Evolutionary conservation across 2,797 vertebrate species (phyloP), one percentile per base, ranked within the genome.

Genomic region (Halcyon badia): DNA sequence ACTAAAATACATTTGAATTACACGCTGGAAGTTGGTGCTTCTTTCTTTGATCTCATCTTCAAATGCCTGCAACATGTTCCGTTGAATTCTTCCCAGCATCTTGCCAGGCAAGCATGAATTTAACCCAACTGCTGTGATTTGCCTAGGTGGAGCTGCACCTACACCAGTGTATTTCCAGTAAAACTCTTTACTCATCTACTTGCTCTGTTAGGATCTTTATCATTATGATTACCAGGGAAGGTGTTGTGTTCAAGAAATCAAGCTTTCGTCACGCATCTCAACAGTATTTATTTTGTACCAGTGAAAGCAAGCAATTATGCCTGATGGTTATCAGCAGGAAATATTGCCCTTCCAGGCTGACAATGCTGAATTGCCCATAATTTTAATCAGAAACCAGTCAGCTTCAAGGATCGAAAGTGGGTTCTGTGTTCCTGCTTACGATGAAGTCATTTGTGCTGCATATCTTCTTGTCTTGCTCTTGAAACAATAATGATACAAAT

Each of bases 371-470:
- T 95, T 96, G 66, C 56, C 86, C 75, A 11, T 90, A 90, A 97
- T 98, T 97, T 92, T 86, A 33, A 92, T 83, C 80, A 94, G 85
- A 95, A 92, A 70, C 20, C 19, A 56, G 71, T 54, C 13, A 48
- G 35, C 92, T 94, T 82, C 65, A 73, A 56, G 75, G 82, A 93
- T 81, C 5, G 1, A 79, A 92, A 54, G 5, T 21, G 25, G 11
- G n/a, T 68, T 85, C 56, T 25, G 60, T 92, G 91, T 62, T 86
- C 60, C 56, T 66, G 82, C 65, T 76, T 93, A 54, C 2, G 13
- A 89, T 90, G 62, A 96, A 96, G 57, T 96, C 64, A 94, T 96
- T 97, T 94, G 86, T 61, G 72, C 51, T 86, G 95, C 91, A 87
- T 84, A 96, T 96, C 76, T 57, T 90, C 78, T 72, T 69, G 18